phyloP scores from a whole-genome alignment of 2,113 vertebrate genomes.

The Phyllostomus hastatus region DNA sequence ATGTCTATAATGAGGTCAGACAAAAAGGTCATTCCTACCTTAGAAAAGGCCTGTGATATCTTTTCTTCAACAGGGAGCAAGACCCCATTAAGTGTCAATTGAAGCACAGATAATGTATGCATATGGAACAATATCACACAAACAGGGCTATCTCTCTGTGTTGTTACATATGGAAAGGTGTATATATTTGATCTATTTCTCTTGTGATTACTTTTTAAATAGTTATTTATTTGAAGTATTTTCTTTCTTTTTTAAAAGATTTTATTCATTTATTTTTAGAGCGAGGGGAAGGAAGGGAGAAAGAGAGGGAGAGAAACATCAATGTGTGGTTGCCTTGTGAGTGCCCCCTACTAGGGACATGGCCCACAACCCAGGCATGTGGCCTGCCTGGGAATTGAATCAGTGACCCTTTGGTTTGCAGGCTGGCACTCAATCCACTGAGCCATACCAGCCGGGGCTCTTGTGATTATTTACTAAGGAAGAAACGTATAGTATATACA shows the following conservation, averaged over 20 bases:
- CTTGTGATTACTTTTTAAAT: not conserved
- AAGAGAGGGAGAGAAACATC: too few relatives aligned
- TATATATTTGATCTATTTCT: not conserved
- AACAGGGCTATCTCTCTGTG: not conserved
- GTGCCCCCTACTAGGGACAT: too few relatives aligned
- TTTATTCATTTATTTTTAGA: too few relatives aligned
- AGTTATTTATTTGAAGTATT: too few relatives aligned
- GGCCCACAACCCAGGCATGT: too few relatives aligned
- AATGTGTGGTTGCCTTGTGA: too few relatives aligned
- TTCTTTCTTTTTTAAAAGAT: too few relatives aligned
- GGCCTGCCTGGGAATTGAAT: too few relatives aligned
- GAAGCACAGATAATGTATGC: slow-evolving; percentile 46
- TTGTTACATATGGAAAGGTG: not conserved
- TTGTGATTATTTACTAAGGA: slow-evolving; percentile 2
- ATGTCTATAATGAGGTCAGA: slow-evolving; percentile 55
- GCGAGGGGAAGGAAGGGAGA: too few relatives aligned
- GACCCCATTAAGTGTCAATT: slow-evolving; percentile 54
- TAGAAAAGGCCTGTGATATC: slow-evolving; percentile 42
- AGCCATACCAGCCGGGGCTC: not conserved
- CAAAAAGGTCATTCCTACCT: slow-evolving; percentile 35
- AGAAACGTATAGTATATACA: not conserved
- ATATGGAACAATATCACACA: not conserved
- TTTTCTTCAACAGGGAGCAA: slow-evolving; percentile 62
- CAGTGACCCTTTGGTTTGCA: too few relatives aligned
- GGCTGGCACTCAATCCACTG: too few relatives aligned